phyloP scores from a whole-genome alignment of 2,888 invertebrate genomes.

The Andricus quercusramuli region DNA sequence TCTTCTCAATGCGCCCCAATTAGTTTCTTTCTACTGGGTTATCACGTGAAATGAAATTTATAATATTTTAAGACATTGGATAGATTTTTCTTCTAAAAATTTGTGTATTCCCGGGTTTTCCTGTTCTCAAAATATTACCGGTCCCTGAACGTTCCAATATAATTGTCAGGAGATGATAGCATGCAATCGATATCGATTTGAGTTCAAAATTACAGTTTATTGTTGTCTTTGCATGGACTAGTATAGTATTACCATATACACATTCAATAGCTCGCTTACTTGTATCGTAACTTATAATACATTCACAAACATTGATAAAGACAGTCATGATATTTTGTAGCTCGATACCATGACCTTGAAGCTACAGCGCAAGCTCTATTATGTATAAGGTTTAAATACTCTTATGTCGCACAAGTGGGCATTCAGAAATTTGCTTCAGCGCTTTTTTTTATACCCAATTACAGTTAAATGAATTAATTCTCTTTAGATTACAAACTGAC shows the following conservation, averaged over 20 bases:
- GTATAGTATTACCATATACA: constrained; percentile 78
- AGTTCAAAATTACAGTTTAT: constrained; percentile 79
- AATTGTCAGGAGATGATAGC: background rate
- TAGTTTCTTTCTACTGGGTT: too few species aligned
- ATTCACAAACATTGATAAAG: constrained; percentile 78
- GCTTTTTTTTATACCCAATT: constrained; percentile 8
- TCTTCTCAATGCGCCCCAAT: too few species aligned
- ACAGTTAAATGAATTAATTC: constrained; percentile 1
- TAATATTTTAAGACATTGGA: too few species aligned
- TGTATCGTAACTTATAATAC: constrained; percentile 77
- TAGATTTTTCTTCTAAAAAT: too few species aligned
- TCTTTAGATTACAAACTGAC: constrained; percentile 11
- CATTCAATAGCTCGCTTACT: constrained; percentile 78
- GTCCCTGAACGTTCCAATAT: too few species aligned
- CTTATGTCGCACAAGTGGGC: constrained; percentile 59
- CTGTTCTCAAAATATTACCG: too few species aligned
- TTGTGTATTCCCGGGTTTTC: too few species aligned
- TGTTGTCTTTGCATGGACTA: constrained; percentile 78
- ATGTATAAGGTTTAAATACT: constrained; percentile 72
- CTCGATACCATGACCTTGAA: constrained; percentile 74
- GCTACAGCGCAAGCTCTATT: constrained; percentile 77
- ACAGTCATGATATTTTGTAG: constrained; percentile 76
- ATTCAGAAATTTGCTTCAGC: constrained; percentile 46
- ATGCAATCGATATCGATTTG: constrained; percentile 56
- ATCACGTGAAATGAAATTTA: too few species aligned